Evolutionary conservation across 2,888 invertebrate species (phyloP), one percentile per base, ranked within the genome.

Genomic region (Diploptera punctata): DNA sequence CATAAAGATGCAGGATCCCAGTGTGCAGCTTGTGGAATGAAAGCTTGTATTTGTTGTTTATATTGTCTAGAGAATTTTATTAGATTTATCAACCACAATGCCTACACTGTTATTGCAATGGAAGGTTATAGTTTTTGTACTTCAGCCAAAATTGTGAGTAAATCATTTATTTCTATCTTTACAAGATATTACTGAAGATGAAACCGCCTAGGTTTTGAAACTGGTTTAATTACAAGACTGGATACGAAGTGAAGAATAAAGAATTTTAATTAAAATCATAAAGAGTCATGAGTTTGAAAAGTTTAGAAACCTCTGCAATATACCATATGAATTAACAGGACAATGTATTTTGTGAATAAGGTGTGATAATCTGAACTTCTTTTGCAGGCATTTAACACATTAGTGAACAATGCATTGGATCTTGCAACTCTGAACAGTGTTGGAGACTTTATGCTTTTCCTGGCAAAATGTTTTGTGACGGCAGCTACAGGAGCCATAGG

Each of bases 21-120:
- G 79, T 71, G 79, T 78, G 91, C 93, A 0, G 87, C 90, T 73
- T 94, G 93, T 80, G 88, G 91, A 54, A 84, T 92, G 13, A 92
- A 91, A 80, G 90, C 92, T 78, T 97, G 97, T 78, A 92, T 93
- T 76, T 97, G 97, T 79, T 96, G 97, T 79, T 93, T 97, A 79
- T 94, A 93, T 82, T 92, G 94, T 79, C 86, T 98, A 76, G 98
- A 98, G 81, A 95, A 93, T 81, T 96, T 96, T 80, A 92, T 98
- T 76, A 90, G 94, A 43, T 97, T 93, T 80, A 87, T 98, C 80
- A 97, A 97, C 83, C 95, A 96, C 81, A 98, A 98, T 82, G 97
- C 97, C 0, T 98, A 97, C 80, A 96, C 97, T 0, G 93, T 97
- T 62, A 93, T 97, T 74, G 95, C 97, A 10, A 95, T 97, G 78